Base-by-base conservation (phyloP, 2,113 vertebrate genomes). In the Carollia perspicillata region DNA sequence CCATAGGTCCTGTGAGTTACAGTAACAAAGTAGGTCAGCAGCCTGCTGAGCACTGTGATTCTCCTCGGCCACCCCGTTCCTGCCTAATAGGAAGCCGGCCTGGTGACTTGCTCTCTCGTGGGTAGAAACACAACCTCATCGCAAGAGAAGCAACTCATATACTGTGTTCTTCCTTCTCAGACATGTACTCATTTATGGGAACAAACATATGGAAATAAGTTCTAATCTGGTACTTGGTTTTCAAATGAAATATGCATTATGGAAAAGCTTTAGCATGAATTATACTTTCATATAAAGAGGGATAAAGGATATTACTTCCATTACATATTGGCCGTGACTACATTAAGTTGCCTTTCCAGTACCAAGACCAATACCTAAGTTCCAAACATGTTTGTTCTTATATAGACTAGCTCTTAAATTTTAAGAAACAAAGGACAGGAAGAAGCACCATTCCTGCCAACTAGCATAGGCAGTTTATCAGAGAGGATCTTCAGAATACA, bases 21-120 rank as follows among this genome's bases (percentile, higher is more conserved):
- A 97, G 69, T 68, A 94, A 93, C 96, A 96, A 98, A 98, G 91
- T 99, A 98, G 98, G 98, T 98, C 98, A 98, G 89, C 35, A 58
- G 79, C 79, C 80, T 98, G 98, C 98, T 98, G 98, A 98, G 93
- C 97, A 55, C 63, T 88, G 95, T 53, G 22, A 8, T 97, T 98
- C 95, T 97, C 58, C 72, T 97, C 89, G 96, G 80, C 97, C 68
- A 83, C 72, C 28, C 95, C 58, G 58, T 96, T 85, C 94, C 89
- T 97, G 60, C 93, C 94, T 17, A 1, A 96, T 89, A 92, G 63
- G 28, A 95, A 95, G 85, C 7, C 8, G 94, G 37, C 20, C 80
- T 93, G 49, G 60, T 9, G 55, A 85, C 44, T 42, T 42, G 4
- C 2, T 89, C 18, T 66, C 47, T 75, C 3, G 14, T 63, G 53